Evolutionary conservation across 2,888 invertebrate species (phyloP), one percentile per base, ranked within the genome.

Genomic region (Aricia artaxerxes): DNA sequence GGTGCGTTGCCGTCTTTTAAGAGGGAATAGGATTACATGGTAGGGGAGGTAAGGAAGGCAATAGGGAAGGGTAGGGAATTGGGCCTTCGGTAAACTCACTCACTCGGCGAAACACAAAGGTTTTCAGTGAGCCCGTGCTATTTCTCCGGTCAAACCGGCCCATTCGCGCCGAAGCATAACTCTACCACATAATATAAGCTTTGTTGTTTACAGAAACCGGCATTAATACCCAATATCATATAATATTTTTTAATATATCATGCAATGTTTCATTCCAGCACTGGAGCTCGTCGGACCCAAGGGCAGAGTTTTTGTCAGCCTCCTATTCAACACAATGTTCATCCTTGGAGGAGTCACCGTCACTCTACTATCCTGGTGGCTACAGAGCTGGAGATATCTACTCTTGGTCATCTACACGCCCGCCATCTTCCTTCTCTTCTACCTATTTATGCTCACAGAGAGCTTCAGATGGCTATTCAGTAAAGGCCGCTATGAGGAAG

Each of bases 401-500:
- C 90, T 94, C 78, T 89, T 93, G 82, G 88, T 93, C 83, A 93
- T 93, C 83, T 94, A 94, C 85, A 90, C 91, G 0, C 94, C 94
- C 3, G 88, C 94, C 0, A 88, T 94, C 78, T 85, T 92, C 80
- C 86, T 88, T 6, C 89, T 94, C 81, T 79, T 92, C 60, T 94
- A 94, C 85, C 88, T 92, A 79, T 94, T 93, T 92, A 86, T 88
- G 7, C 85, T 94, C 0, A 90, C 91, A 0, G 94, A 94, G 80
- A 94, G 94, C 81, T 94, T 94, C 84, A 85, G 94, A 78, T 94
- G 94, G 94, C 86, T 89, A 53, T 92, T 94, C 84, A 96, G 96
- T 79, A 96, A 97, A 86, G 96, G 96, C 1, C 94, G 95, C 82
- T 95, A 95, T 82, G 95, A 96, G 35, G 95, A 96, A 84, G 97